Base-by-base conservation (phyloP, 2,888 invertebrate genomes). In the Hemaris fuciformis region DNA sequence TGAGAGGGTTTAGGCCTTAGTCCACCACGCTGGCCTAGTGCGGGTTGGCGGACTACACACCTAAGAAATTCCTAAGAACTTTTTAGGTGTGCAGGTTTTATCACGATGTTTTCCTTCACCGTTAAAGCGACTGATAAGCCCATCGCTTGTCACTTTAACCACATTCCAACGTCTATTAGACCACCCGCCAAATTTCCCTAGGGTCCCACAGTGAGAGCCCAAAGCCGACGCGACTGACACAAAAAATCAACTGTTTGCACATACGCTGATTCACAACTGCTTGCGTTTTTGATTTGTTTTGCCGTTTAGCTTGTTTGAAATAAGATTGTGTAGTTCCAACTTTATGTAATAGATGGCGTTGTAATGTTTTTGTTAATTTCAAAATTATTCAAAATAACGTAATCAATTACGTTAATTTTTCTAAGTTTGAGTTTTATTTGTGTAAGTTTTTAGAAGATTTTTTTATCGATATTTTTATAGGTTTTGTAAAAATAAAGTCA, bases 101-200 rank as follows among this genome's bases (percentile, higher is more conserved):
- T n/a, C n/a, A n/a, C n/a, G n/a, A n/a, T n/a, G n/a, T n/a, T n/a
- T n/a, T n/a, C n/a, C n/a, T n/a, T n/a, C n/a, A n/a, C n/a, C n/a
- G n/a, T n/a, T n/a, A n/a, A n/a, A n/a, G n/a, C n/a, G n/a, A n/a
- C n/a, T n/a, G n/a, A n/a, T n/a, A n/a, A n/a, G 53, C 53, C 31
- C 53, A 8, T 18, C 67, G 57, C 68, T 66, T 57, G n/a, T 64
- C 6, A 27, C 65, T 67, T 64, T 61, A n/a, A 61, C 75, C 77
- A 68, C 34, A 31, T 15, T 42, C 64, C 62, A 63, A 62, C 46
- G 62, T 66, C 70, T 75, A 78, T 79, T 78, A 82, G 77, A 79
- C 66, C 75, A 73, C 73, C 70, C 70, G 63, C 72, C 65, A 73
- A 79, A 84, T 83, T 84, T 84, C 82, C 84, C 84, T 56, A 15